Evolutionary conservation across 2,888 invertebrate species (phyloP).

Genomic region (Rhimphoctona megacephalus): DNA sequence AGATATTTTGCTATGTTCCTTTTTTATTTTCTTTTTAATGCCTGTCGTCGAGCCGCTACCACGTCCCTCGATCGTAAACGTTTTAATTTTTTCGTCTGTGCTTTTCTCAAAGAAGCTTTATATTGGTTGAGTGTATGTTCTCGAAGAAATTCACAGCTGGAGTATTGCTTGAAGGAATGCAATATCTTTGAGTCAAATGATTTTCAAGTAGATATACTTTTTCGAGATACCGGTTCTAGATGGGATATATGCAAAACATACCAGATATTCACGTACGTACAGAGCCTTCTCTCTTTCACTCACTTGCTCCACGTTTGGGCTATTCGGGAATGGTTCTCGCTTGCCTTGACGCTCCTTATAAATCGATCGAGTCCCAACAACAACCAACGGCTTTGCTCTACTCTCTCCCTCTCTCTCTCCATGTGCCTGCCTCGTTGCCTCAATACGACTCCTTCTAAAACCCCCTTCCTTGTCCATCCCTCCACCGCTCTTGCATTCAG

Average conservation of each 20-base stretch:
- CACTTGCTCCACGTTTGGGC: constrained; percentile 20
- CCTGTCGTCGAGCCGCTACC: too few species aligned
- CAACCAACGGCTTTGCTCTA: constrained; percentile 74
- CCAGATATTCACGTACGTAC: constrained; percentile 31
- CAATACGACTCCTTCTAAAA: constrained; percentile 55
- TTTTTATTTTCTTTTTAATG: too few species aligned
- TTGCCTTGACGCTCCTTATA: constrained; percentile 83
- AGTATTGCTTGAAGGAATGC: constrained; percentile 47
- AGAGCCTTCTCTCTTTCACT: constrained; percentile 15
- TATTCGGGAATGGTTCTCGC: constrained; percentile 76
- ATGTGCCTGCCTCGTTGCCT: constrained; percentile 38
- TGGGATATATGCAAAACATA: constrained; percentile 35
- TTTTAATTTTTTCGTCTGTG: neutral
- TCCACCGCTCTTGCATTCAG: constrained; percentile 7
- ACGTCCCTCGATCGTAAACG: too few species aligned
- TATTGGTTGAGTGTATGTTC: neutral
- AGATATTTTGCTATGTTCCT: too few species aligned
- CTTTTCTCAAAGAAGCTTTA: neutral
- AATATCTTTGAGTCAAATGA: constrained; percentile 60
- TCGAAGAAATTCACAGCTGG: neutral
- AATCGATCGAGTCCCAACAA: constrained; percentile 78
- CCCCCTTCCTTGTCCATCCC: neutral
- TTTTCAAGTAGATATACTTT: constrained; percentile 52
- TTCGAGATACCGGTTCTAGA: constrained; percentile 58
- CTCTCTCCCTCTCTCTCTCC: constrained; percentile 58